Base-by-base conservation (phyloP, 2,888 invertebrate genomes). In the Syritta pipiens region DNA sequence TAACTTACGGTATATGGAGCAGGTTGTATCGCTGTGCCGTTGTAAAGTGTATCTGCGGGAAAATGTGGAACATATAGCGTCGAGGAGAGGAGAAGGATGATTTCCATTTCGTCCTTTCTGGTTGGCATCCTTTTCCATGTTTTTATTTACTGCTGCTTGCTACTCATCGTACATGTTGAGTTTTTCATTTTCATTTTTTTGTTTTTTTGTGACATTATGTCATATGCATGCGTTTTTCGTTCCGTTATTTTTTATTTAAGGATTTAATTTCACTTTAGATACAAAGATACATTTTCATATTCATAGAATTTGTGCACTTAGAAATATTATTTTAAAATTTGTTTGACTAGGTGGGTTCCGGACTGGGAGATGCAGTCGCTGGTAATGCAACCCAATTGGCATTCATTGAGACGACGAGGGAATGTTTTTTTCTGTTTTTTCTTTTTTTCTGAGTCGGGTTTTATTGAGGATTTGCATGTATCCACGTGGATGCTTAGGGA, bases 81-180 rank as follows among this genome's bases (percentile, higher is more conserved):
- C n/a, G n/a, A n/a, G n/a, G n/a, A n/a, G n/a, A 40, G 7, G 22
- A 42, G 48, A 2, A 48, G 53, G 14, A 19, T 20, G 44, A 51
- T 44, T 51, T 48, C 40, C 40, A 67, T 68, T 60, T 51, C 46
- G 37, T 48, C 51, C 44, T 74, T 67, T 51, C n/a, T n/a, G 44
- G 22, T 32, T 20, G 51, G 76, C 49, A 74, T 68, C 74, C 74
- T 79, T 79, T 79, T 79, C 62, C 49, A 46, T 79, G 67, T 74
- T 67, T 68, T 60, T 77, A 77, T 77, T 77, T 77, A 65, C 72
- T 65, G 40, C 26, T n/a, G n/a, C n/a, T n/a, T n/a, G n/a, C n/a
- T n/a, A n/a, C n/a, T n/a, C n/a, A n/a, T 46, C 22, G 37, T 51
- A 35, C 53, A 57, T 42, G 44, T 60, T 48, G 53, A 30, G 26